These are phyloP conservation scores for Leptopilina boulardi DNA, from an alignment of 1,140 invertebrate species.

Conservation along the genomic window DNA sequence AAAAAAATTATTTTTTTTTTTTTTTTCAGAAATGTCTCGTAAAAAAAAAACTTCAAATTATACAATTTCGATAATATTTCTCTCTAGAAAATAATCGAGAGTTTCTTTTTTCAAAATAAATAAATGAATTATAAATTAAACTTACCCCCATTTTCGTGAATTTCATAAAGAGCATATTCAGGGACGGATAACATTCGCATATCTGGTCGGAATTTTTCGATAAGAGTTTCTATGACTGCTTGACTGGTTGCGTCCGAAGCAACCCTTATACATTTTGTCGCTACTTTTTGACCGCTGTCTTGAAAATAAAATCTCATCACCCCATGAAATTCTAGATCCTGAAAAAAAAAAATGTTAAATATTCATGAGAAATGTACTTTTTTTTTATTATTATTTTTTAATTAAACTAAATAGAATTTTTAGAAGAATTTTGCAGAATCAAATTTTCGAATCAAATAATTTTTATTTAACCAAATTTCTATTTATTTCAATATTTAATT, in stretches of 20 bases:
- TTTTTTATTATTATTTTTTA: background rate
- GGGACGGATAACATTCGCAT: constrained; percentile 98
- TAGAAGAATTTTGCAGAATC: too few species aligned
- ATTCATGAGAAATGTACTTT: background rate
- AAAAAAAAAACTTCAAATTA: background rate
- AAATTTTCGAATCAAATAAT: too few species aligned
- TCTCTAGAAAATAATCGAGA: too few species aligned
- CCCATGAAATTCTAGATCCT: constrained; percentile 99
- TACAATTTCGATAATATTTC: too few species aligned
- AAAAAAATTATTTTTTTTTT: too few species aligned
- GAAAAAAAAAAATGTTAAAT: constrained; percentile 42
- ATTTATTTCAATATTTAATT: too few species aligned
- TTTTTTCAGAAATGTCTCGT: constrained; percentile 24
- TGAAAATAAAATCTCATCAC: constrained; percentile 99
- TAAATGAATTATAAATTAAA: background rate
- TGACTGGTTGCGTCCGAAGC: constrained; percentile 95
- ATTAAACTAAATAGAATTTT: too few species aligned
- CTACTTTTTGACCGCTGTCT: constrained; percentile 97
- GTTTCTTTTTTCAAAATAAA: too few species aligned
- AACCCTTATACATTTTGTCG: constrained; percentile 99
- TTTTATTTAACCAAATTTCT: too few species aligned
- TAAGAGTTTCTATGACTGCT: constrained; percentile 96
- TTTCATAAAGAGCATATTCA: constrained; percentile 97
- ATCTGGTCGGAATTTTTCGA: constrained; percentile 99
- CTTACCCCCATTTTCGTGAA: constrained; percentile 94